Evolutionary conservation across 2,113 vertebrate species (phyloP), one percentile per base, ranked within the genome.

Genomic region (Egretta garzetta): DNA sequence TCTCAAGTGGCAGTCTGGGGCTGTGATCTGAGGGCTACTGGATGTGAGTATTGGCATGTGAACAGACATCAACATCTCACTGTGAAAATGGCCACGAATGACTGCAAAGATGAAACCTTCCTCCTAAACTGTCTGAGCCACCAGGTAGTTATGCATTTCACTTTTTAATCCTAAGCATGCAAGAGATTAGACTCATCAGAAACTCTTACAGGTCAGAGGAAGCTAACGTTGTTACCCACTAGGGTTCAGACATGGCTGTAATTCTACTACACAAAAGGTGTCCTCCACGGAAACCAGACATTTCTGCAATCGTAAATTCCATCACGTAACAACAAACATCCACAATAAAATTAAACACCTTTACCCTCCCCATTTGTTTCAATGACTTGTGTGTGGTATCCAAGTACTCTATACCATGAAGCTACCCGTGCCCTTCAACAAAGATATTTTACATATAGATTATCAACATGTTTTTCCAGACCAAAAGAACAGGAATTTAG

Each of bases 401-500:
- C 53, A 62, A 70, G 27, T 32, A 24, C 15, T 86, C 23, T 79
- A 26, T 30, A 79, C 14, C n/a, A 50, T 19, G 75, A 94, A 95
- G 70, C 60, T 64, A 92, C 26, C 56, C 91, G 58, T 17, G 28
- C 49, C 72, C 81, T 92, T 90, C 59, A 88, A 81, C 18, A 41
- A 73, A 97, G 49, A 37, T 60, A 52, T 86, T 96, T 96, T 90
- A 80, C 73, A 72, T 75, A 91, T 2, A 67, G 49, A 63, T 94
- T 80, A 95, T 86, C 94, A 86, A 95, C 86, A 96, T 97, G 92
- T 93, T 98, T 96, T 97, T 97, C 96, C 96, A 98, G 97, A 98
- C 96, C 96, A 97, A 98, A 97, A 96, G 96, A 98, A 97, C 93
- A 98, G 97, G 96, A 98, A 97, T 97, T 97, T 98, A 98, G 98